These are phyloP conservation scores for Clarias macrocephalus DNA, from an alignment of 2,113 vertebrate genomes.

Conservation along the genomic window DNA sequence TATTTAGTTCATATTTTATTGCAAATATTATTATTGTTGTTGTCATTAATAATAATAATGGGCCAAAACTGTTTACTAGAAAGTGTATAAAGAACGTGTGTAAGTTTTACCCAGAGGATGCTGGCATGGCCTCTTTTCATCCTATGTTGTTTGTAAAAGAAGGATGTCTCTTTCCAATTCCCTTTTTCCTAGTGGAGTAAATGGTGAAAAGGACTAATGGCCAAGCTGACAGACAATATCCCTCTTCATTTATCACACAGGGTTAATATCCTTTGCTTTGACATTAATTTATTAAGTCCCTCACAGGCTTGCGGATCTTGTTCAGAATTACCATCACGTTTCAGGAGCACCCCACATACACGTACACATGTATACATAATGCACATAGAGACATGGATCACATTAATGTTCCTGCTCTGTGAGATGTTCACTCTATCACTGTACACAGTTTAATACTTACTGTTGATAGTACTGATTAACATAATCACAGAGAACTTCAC, in stretches of 20 bases:
- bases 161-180: constrained; percentile 36
- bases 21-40: background rate
- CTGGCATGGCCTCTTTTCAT: background rate
- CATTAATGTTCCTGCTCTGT: background rate
- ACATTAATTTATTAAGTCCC: constrained; percentile 67
- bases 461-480: background rate
- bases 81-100: background rate
- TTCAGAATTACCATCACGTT: constrained; percentile 41
- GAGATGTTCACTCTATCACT: too few species aligned
- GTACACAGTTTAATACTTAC: background rate
- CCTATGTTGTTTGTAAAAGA: constrained; percentile 18
- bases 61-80: background rate
- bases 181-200: constrained; percentile 47
- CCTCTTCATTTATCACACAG: constrained; percentile 74
- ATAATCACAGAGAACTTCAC: background rate
- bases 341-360: constrained; percentile 1
- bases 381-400: background rate
- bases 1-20: background rate
- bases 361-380: background rate
- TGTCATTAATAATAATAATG: too few species aligned
- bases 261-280: constrained; percentile 65
- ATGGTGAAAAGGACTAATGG: constrained; percentile 62
- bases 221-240: constrained; percentile 64
- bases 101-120: background rate
- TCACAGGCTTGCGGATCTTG: constrained; percentile 55